phyloP scores from a whole-genome alignment of 2,113 vertebrate genomes.

The Circaetus cinerascens region DNA sequence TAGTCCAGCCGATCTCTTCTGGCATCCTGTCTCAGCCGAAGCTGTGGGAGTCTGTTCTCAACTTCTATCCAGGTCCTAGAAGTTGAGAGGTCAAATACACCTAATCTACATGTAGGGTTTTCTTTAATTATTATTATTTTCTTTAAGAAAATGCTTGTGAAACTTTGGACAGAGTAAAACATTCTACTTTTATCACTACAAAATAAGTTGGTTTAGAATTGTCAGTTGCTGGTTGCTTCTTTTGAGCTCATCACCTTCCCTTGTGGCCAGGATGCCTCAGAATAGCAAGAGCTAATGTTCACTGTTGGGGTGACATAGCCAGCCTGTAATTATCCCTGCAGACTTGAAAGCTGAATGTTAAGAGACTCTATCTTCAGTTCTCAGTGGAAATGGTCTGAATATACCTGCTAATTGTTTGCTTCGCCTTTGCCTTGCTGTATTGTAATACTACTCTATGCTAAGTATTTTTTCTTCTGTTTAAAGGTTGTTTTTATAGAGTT shows the following conservation, averaged over 20 bases:
- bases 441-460: background rate
- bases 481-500: background rate
- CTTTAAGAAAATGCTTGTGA: background rate
- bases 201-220: background rate
- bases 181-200: background rate
- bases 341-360: background rate
- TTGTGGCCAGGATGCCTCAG: background rate
- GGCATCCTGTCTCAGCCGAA: background rate
- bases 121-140: background rate
- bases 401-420: background rate
- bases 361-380: background rate
- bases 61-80: background rate
- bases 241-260: background rate
- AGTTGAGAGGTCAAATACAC: background rate
- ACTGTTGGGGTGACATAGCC: background rate
- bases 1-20: background rate
- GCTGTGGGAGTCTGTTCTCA: background rate
- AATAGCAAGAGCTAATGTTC: background rate
- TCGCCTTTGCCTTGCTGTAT: background rate
- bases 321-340: background rate
- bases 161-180: background rate
- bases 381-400: background rate
- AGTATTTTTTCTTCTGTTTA: background rate
- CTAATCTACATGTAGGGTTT: background rate
- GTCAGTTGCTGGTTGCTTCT: background rate